Conservation (phyloP, 2,888 invertebrate genomes). For the Stomorhina lunata region DNA sequence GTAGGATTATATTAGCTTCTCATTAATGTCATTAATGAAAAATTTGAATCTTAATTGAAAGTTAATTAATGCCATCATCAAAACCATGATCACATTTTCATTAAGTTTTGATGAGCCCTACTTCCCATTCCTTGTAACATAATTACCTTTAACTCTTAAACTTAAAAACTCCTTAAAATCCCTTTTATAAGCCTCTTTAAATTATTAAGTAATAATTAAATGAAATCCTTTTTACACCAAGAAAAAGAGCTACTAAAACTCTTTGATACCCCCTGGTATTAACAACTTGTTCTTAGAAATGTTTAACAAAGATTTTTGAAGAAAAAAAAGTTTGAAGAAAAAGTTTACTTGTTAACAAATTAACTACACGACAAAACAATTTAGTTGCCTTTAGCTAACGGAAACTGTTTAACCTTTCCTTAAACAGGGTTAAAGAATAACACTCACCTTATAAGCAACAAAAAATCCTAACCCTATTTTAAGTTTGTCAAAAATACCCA, state of each 20-base stretch:
- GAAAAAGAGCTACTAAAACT: neutral
- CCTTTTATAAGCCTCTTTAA: conserved; percentile 1
- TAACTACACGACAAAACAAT: conserved; percentile 70
- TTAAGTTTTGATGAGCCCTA: too few species aligned
- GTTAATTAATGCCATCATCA: too few species aligned
- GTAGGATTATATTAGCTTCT: too few species aligned
- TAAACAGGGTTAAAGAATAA: conserved; percentile 19
- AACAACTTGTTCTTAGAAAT: conserved; percentile 35
- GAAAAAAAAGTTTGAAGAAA: conserved; percentile 15
- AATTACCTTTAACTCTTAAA: neutral
- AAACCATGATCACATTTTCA: too few species aligned
- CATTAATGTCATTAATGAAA: too few species aligned
- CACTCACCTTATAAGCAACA: neutral
- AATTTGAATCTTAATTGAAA: too few species aligned
- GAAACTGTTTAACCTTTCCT: conserved; percentile 9
- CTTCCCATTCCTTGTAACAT: too few species aligned
- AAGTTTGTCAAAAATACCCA: too few species aligned
- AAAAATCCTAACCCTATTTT: neutral
- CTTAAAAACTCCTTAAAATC: neutral
- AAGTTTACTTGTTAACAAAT: conserved; percentile 74
- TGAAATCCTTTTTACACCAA: neutral
- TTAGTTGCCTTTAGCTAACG: conserved; percentile 61
- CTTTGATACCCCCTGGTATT: conserved; percentile 36
- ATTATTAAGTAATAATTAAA: conserved; percentile 37
- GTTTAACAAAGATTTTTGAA: neutral